Conservation (phyloP, 2,797 vertebrate species). For the Sebastes variabilis region DNA sequence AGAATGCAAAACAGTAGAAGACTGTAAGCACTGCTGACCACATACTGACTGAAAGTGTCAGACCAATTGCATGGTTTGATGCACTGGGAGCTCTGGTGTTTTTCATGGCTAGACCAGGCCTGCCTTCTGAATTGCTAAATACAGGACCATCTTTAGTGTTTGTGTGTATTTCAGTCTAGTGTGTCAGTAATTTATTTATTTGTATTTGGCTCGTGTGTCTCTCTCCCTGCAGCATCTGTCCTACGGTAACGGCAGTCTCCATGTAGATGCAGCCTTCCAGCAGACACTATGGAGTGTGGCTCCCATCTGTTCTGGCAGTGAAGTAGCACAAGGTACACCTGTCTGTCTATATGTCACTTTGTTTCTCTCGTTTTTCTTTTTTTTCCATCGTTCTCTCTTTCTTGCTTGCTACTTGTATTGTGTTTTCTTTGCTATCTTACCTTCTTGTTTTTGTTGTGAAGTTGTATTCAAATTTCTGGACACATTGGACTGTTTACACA, state of each 20-base stretch:
- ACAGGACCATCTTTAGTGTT: not conserved
- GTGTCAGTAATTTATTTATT: not conserved
- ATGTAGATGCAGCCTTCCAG: slow-evolving; percentile 96
- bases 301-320: slow-evolving; percentile 96
- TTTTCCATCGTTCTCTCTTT: not conserved
- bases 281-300: slow-evolving; percentile 97
- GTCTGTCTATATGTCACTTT: not conserved
- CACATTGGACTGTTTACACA: not conserved
- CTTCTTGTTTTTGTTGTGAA: not conserved
- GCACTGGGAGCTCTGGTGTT: not conserved
- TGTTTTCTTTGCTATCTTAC: not conserved
- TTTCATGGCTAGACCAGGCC: not conserved
- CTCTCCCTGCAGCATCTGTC: slow-evolving; percentile 88
- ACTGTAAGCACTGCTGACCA: not conserved
- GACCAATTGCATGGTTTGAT: not conserved
- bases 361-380: too few relatives aligned
- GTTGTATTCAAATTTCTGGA: not conserved
- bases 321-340: slow-evolving; percentile 91
- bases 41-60: not conserved
- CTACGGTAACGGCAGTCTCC: slow-evolving; percentile 89
- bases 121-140: not conserved
- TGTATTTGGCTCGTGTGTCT: not conserved
- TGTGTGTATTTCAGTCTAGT: not conserved
- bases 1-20: not conserved
- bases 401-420: not conserved